phyloP scores from a whole-genome alignment of 2,888 invertebrate species.

The Ecdyonurus torrentis region DNA sequence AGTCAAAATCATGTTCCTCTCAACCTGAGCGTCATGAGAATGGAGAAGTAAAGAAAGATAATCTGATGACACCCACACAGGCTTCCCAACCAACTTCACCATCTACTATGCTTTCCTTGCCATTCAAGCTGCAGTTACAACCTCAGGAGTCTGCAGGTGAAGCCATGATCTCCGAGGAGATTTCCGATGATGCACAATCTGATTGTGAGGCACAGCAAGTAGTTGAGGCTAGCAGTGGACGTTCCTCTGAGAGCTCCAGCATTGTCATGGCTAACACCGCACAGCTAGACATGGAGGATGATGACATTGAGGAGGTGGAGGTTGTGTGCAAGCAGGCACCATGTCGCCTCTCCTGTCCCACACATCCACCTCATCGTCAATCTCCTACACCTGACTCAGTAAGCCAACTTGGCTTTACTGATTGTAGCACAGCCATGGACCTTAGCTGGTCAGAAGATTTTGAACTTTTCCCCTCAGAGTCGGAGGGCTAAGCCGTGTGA shows the following conservation, averaged over 20 bases:
- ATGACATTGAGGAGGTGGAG: not conserved
- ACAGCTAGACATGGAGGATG: conserved; percentile 7
- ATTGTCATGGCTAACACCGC: not conserved
- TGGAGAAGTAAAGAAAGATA: not conserved
- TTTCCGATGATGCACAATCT: conserved; percentile 17
- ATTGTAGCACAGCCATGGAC: conserved; percentile 14
- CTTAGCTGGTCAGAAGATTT: conserved; percentile 25
- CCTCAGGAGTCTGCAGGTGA: conserved; percentile 19
- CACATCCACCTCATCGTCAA: conserved; percentile 5
- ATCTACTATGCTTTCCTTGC: conserved; percentile 7
- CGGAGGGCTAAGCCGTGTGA: conserved; percentile 6
- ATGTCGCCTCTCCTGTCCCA: conserved; percentile 3
- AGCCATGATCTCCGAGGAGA: conserved; percentile 21
- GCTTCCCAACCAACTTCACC: not conserved
- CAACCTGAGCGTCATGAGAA: not conserved
- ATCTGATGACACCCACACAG: not conserved
- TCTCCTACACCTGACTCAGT: conserved; percentile 11
- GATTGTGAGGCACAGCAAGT: not conserved
- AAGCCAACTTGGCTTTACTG: conserved; percentile 9
- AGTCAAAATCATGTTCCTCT: conserved; percentile 8
- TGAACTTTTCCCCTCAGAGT: conserved; percentile 17
- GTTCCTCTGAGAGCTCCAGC: not conserved
- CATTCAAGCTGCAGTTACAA: not conserved
- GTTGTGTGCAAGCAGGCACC: not conserved
- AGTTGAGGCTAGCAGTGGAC: not conserved